phyloP scores from a whole-genome alignment of 2,797 vertebrate species.

The Lepilemur septentrionalis region DNA sequence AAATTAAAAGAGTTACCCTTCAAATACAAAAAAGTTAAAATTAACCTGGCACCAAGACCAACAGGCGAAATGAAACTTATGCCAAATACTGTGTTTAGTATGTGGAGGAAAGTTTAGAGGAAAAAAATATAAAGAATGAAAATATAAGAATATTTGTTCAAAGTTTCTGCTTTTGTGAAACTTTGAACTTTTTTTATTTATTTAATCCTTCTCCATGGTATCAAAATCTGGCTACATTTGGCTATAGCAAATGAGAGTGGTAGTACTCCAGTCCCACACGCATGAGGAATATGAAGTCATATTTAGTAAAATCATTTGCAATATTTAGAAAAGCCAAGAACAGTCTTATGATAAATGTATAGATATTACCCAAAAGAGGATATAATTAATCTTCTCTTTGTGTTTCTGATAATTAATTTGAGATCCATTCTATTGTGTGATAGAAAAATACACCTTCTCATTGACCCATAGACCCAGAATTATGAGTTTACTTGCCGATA shows the following conservation, averaged over 20 bases:
- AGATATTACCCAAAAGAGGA: not conserved
- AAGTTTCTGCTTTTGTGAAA: not conserved
- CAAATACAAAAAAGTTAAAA: not conserved
- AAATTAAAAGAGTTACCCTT: not conserved
- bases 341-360: not conserved
- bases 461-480: not conserved
- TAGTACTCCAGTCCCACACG: accelerated
- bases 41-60: not conserved
- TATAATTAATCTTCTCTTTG: not conserved
- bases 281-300: not conserved
- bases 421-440: not conserved
- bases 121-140: not conserved
- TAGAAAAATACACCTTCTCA: not conserved
- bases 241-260: not conserved
- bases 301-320: not conserved
- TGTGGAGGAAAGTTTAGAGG: not conserved
- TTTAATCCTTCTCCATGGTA: not conserved
- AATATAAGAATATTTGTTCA: not conserved
- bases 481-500: not conserved
- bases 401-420: not conserved
- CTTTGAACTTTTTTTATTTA: no score
- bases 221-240: not conserved
- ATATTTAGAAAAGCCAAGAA: not conserved
- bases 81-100: not conserved
- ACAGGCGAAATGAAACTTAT: not conserved